Evolutionary conservation across 2,113 vertebrate species (phyloP).

Genomic region (Pygoscelis adeliae): DNA sequence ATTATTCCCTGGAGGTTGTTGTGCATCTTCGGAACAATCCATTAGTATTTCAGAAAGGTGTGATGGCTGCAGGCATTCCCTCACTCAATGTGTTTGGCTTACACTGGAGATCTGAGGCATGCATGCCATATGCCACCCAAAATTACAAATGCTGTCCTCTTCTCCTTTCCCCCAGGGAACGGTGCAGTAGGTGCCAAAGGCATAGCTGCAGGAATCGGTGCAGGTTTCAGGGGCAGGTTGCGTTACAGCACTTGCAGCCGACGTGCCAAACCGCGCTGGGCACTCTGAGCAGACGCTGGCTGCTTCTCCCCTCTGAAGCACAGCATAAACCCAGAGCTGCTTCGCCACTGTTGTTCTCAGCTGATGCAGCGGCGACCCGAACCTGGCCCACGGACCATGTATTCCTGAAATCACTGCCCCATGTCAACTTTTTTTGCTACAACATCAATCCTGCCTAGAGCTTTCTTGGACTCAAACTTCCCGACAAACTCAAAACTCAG

Average conservation of each 20-base stretch:
- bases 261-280: neutral
- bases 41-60: neutral
- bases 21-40: neutral
- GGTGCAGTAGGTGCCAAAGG: neutral
- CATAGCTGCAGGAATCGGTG: neutral
- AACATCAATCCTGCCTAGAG: neutral
- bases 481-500: neutral
- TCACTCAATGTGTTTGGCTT: neutral
- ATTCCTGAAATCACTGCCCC: neutral
- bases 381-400: neutral
- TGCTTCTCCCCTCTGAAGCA: neutral
- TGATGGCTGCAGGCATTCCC: neutral
- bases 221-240: neutral
- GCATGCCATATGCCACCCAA: neutral
- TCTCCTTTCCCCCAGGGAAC: neutral
- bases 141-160: neutral
- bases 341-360: neutral
- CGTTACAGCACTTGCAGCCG: neutral
- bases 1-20: neutral
- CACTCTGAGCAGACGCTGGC: neutral
- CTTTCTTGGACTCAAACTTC: neutral
- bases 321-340: neutral
- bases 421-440: too few relatives aligned
- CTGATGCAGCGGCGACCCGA: neutral
- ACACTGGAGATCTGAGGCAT: neutral